Percentiles rank a stretch among this genome's conserved stretches.
These are phyloP conservation scores for Acipenser oxyrinchus DNA, from an alignment of 2,797 vertebrate genomes.

Conservation along the genomic window DNA sequence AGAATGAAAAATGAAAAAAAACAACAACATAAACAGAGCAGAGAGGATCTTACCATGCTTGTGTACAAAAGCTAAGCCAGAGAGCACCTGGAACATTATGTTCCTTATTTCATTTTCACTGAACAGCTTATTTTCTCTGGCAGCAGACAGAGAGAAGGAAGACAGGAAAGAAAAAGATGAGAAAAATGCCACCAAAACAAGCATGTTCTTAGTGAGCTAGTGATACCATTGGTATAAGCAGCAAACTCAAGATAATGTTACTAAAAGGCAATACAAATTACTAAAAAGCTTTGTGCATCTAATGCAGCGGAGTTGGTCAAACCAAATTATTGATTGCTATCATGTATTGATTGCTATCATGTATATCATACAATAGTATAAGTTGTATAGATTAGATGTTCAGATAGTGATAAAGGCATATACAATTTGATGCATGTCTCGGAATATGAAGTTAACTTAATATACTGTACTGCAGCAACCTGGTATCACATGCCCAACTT, in stretches of 20 bases:
- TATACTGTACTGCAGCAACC: not conserved
- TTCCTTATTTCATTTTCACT: conserved; percentile 72
- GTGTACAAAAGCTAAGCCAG: conserved; percentile 66
- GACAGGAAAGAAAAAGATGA: conserved; percentile 23
- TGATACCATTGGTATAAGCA: conserved; percentile 22
- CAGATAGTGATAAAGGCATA: too few species aligned
- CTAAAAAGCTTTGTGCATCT: too few species aligned
- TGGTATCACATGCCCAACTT: not conserved
- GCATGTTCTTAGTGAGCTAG: conserved; percentile 20
- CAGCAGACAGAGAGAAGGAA: conserved; percentile 27
- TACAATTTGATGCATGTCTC: too few species aligned
- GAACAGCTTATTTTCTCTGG: conserved; percentile 66
- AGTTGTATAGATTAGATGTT: too few species aligned
- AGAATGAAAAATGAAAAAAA: conserved; percentile 10
- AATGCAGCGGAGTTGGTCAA: too few species aligned
- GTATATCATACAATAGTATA: too few species aligned
- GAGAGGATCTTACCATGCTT: conserved; percentile 56
- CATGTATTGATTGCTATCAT: too few species aligned
- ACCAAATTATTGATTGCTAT: too few species aligned
- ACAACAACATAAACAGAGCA: conserved; percentile 7
- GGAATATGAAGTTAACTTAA: too few species aligned
- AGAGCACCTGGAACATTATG: conserved; percentile 63
- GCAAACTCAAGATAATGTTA: not conserved
- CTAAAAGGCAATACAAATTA: not conserved
- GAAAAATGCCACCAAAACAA: conserved; percentile 26